Conservation (phyloP, 2,888 invertebrate genomes). For the Hydropsyche betteni region DNA sequence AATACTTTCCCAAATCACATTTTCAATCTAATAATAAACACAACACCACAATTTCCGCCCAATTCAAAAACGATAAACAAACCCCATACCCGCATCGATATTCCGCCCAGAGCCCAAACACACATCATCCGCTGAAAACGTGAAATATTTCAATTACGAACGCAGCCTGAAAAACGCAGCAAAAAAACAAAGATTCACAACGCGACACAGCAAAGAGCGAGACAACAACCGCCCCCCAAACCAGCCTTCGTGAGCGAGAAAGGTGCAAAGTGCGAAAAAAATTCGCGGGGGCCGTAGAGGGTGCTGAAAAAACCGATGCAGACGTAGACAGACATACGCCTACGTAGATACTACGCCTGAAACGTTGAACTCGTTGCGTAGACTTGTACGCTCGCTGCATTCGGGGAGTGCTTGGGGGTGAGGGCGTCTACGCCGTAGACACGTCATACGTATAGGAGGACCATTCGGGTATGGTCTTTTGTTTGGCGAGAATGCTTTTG, state of each 20-base stretch:
- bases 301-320: slow-evolving; percentile 32
- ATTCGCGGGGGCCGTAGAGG: background rate
- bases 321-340: background rate
- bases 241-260: background rate
- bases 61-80: too few relatives aligned
- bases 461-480: background rate
- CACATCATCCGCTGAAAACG: background rate
- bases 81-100: too few relatives aligned
- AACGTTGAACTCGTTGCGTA: slow-evolving; percentile 50
- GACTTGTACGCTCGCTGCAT: slow-evolving; percentile 33
- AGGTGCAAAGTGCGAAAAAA: slow-evolving; percentile 31
- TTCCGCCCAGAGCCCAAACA: too few relatives aligned
- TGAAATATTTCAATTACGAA: slow-evolving; percentile 35
- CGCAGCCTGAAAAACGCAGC: background rate
- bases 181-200: slow-evolving; percentile 7
- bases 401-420: background rate
- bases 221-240: too few relatives aligned
- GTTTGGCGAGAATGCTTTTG: background rate
- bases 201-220: too few relatives aligned
- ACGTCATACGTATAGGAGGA: background rate
- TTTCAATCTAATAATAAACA: too few relatives aligned
- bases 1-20: too few relatives aligned
- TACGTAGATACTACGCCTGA: slow-evolving; percentile 30
- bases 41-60: too few relatives aligned
- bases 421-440: slow-evolving; percentile 3